phyloP scores from a whole-genome alignment of 2,797 vertebrate species.

The Hyperoplus immaculatus region DNA sequence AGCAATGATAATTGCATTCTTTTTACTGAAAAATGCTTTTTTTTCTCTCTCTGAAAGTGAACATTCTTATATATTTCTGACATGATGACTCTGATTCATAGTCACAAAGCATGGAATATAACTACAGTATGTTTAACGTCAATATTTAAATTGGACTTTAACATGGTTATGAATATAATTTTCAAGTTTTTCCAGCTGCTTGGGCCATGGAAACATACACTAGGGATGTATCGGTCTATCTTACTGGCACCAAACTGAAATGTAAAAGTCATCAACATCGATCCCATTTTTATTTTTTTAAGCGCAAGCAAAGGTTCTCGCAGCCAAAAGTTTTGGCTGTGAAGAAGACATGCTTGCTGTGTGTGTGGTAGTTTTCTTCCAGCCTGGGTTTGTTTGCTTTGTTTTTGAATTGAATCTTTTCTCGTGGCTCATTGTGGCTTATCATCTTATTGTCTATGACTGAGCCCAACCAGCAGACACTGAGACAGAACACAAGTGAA shows the following conservation, averaged over 20 bases:
- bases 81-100: background rate
- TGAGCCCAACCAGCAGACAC: slow-evolving; percentile 58
- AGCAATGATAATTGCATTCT: background rate
- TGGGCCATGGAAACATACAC: slow-evolving; percentile 8
- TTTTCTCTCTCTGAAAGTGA: background rate
- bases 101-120: background rate
- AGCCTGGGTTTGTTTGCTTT: slow-evolving; percentile 43
- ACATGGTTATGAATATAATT: background rate
- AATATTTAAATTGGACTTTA: background rate
- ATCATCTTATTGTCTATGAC: slow-evolving; percentile 61
- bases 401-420: slow-evolving; percentile 53
- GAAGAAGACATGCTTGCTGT: slow-evolving; percentile 8
- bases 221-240: slow-evolving; percentile 2
- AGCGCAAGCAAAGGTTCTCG: background rate
- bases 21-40: background rate
- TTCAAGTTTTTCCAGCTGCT: background rate
- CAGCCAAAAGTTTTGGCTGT: background rate
- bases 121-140: background rate
- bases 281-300: slow-evolving; percentile 26
- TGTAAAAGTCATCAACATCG: slow-evolving; percentile 31
- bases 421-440: slow-evolving; percentile 41
- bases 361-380: slow-evolving; percentile 29
- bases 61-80: background rate
- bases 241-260: slow-evolving; percentile 9
- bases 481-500: slow-evolving; percentile 60